A percentile compares a stretch with the other conserved stretches of the same genome.
phyloP scores from a whole-genome alignment of 2,113 vertebrate species.

The Zosterops lateralis region DNA sequence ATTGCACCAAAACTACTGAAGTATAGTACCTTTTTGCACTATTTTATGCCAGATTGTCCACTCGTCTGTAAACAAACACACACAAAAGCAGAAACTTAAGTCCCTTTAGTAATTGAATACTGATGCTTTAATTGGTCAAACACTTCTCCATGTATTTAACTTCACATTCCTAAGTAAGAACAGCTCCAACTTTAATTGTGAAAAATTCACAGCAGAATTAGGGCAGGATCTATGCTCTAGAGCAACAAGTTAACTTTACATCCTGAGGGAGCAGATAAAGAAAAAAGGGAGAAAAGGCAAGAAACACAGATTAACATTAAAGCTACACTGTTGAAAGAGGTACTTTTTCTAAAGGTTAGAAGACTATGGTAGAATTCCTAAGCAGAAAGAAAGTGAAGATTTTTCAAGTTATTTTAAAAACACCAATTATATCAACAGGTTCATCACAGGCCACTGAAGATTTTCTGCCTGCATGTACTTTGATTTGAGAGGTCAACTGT shows the following conservation, averaged over 20 bases:
- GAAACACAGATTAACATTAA: not conserved
- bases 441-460: not conserved
- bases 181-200: not conserved
- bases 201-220: not conserved
- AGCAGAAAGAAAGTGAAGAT: not conserved
- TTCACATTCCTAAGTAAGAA: not conserved
- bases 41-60: not conserved
- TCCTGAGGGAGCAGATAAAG: not conserved
- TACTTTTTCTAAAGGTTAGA: not conserved
- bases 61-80: not conserved
- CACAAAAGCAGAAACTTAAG: not conserved
- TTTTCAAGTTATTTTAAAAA: not conserved
- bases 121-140: not conserved
- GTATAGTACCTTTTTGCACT: too few species aligned
- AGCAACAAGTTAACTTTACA: not conserved
- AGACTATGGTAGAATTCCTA: not conserved
- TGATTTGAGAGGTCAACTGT: not conserved
- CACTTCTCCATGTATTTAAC: not conserved
- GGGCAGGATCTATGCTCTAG: not conserved
- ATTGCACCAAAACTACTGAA: not conserved
- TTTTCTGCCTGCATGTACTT: not conserved
- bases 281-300: not conserved
- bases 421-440: not conserved
- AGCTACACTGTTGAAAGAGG: not conserved
- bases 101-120: not conserved